Evolutionary conservation across 2,888 invertebrate genomes (phyloP).

Genomic region (Tiphia femorata): DNA sequence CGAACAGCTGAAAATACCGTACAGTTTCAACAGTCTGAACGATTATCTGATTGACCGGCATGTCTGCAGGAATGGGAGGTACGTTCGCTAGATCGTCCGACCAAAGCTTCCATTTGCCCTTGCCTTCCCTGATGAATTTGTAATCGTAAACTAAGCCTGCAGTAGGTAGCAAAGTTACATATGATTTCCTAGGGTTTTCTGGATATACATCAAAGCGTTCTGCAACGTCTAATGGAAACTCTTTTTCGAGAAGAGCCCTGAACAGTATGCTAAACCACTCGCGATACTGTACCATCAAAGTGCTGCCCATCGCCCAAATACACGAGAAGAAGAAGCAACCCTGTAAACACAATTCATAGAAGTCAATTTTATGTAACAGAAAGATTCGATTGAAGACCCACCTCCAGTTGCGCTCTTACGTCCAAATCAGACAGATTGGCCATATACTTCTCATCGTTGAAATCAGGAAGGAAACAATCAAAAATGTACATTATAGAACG

Average conservation of each 20-base stretch:
- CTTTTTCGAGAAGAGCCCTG: slow-evolving; percentile 83
- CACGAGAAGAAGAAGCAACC: slow-evolving; percentile 93
- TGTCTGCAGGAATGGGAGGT: slow-evolving; percentile 86
- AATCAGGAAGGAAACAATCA: slow-evolving; percentile 91
- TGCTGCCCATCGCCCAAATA: slow-evolving; percentile 93
- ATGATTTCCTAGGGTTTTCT: slow-evolving; percentile 74
- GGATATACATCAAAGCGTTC: slow-evolving; percentile 68
- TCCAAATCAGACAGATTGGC: slow-evolving; percentile 82
- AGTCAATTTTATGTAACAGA: not conserved
- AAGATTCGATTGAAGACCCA: slow-evolving; percentile 49
- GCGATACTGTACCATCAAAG: slow-evolving; percentile 80
- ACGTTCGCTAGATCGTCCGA: slow-evolving; percentile 82
- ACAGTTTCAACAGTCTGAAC: slow-evolving; percentile 93
- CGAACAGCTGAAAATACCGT: slow-evolving; percentile 84
- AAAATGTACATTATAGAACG: slow-evolving; percentile 86
- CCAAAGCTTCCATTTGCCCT: slow-evolving; percentile 94
- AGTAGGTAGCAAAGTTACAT: slow-evolving; percentile 85
- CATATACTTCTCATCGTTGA: slow-evolving; percentile 80
- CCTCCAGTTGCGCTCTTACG: slow-evolving; percentile 86
- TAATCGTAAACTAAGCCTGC: slow-evolving; percentile 89
- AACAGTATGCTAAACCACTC: slow-evolving; percentile 80
- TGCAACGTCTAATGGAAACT: slow-evolving; percentile 79
- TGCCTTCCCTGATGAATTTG: slow-evolving; percentile 89
- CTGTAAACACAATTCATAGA: slow-evolving; percentile 65
- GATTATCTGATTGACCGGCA: slow-evolving; percentile 93